phyloP scores from a whole-genome alignment of 2,888 invertebrate species.

The Drosophila atroscutellata region DNA sequence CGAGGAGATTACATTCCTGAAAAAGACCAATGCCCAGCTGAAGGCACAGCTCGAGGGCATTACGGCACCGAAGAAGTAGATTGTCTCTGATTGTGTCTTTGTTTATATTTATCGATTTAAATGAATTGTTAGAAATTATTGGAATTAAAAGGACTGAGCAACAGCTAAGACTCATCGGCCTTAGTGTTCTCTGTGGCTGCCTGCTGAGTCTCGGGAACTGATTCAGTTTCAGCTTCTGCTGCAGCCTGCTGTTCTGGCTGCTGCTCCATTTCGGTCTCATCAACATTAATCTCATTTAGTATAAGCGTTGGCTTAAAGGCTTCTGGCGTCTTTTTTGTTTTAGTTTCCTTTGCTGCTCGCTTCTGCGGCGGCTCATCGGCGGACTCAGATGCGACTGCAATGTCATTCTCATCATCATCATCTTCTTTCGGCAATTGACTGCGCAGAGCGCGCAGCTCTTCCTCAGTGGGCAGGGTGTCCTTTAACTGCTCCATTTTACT shows the following conservation, averaged over 20 bases:
- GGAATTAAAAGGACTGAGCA: slow-evolving; percentile 53
- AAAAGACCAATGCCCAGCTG: slow-evolving; percentile 96
- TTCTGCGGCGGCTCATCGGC: slow-evolving; percentile 57
- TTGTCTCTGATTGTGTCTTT: slow-evolving; percentile 9
- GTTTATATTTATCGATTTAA: slow-evolving; percentile 40
- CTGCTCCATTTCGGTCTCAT: slow-evolving; percentile 60
- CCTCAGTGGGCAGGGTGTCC: slow-evolving; percentile 69
- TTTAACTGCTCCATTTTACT: slow-evolving; percentile 89
- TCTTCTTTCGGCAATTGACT: slow-evolving; percentile 86
- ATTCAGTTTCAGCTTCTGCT: slow-evolving; percentile 7
- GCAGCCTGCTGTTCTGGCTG: neutral
- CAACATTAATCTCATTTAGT: slow-evolving; percentile 86
- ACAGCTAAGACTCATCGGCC: slow-evolving; percentile 31
- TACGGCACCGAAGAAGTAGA: slow-evolving; percentile 95
- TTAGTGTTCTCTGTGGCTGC: slow-evolving; percentile 7
- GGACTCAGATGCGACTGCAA: slow-evolving; percentile 19
- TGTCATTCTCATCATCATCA: slow-evolving; percentile 19
- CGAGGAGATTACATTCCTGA: slow-evolving; percentile 96
- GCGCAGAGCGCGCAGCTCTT: slow-evolving; percentile 75
- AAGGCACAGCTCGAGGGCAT: slow-evolving; percentile 98
- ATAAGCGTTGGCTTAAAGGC: slow-evolving; percentile 84
- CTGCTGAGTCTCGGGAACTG: slow-evolving; percentile 6
- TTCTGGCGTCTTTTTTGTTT: slow-evolving; percentile 53
- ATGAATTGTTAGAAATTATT: slow-evolving; percentile 53
- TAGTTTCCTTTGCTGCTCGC: slow-evolving; percentile 38